Percentiles rank a stretch among this genome's conserved stretches.
These are phyloP conservation scores for Pogona vitticeps DNA, from an alignment of 2,113 vertebrate species.

Conservation along the genomic window DNA sequence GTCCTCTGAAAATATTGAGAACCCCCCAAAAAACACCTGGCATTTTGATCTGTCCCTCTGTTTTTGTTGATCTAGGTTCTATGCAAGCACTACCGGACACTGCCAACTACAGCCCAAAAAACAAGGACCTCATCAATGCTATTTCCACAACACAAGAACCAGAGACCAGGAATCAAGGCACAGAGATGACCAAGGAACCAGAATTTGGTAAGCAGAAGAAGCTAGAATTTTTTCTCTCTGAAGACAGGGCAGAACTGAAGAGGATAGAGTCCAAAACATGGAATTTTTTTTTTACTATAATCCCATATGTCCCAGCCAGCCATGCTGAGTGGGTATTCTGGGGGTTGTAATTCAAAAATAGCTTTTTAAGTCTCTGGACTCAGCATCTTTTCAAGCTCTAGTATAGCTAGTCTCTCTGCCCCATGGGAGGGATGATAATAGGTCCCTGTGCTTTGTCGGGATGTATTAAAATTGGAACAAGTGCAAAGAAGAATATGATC, in stretches of 20 bases:
- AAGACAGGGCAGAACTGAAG: too few species aligned
- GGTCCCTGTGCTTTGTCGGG: neutral
- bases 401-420: neutral
- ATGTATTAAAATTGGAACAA: neutral
- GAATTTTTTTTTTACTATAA: too few species aligned
- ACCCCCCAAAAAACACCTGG: neutral
- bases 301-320: too few species aligned
- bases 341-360: too few species aligned
- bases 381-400: too few species aligned
- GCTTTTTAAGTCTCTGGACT: too few species aligned
- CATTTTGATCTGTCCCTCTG: neutral
- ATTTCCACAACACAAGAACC: conserved; percentile 33
- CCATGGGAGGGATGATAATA: neutral
- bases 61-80: conserved; percentile 42
- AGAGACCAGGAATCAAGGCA: conserved; percentile 13
- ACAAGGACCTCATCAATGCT: conserved; percentile 24
- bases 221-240: neutral
- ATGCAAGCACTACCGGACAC: conserved; percentile 7
- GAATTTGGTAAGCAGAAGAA: conserved; percentile 45
- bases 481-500: neutral
- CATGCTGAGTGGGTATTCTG: too few species aligned
- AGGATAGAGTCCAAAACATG: neutral
- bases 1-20: neutral
- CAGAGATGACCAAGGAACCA: conserved; percentile 22
- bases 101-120: conserved; percentile 41